Percentiles rank a stretch among this genome's conserved stretches.
Evolutionary conservation across 2,888 invertebrate genomes (phyloP).

Genomic region (Neuroscelio doddi): DNA sequence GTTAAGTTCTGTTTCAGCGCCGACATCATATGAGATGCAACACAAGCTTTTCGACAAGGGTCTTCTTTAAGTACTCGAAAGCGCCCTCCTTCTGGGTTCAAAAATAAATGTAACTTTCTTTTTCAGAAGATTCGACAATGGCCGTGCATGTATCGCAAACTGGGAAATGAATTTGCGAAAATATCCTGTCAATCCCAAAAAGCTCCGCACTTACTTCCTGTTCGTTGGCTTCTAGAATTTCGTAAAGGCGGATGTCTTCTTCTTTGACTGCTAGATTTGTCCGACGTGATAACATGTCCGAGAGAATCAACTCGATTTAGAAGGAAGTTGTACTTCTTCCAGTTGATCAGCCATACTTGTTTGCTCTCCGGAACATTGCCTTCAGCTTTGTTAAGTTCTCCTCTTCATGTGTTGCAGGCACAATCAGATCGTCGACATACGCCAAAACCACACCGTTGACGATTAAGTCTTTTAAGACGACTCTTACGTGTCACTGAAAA

Average conservation of each 20-base stretch:
- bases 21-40: conserved; percentile 18
- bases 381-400: conserved; percentile 20
- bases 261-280: conserved; percentile 31
- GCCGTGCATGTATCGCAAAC: not conserved
- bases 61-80: not conserved
- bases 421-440: conserved; percentile 47
- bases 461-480: conserved; percentile 42
- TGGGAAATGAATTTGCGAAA: conserved; percentile 7
- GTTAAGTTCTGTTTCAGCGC: conserved; percentile 40
- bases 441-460: conserved; percentile 20
- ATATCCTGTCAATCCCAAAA: conserved; percentile 18
- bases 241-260: conserved; percentile 39
- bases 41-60: not conserved
- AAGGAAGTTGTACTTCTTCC: conserved; percentile 46
- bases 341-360: conserved; percentile 43
- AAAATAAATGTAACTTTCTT: conserved; percentile 4
- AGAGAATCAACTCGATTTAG: conserved; percentile 42
- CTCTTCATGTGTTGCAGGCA: conserved; percentile 26
- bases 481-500: conserved; percentile 46
- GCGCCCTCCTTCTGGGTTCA: not conserved
- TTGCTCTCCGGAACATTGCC: conserved; percentile 37
- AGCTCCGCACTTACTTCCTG: conserved; percentile 10
- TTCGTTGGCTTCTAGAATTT: conserved; percentile 14
- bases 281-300: conserved; percentile 39
- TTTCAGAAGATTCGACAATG: conserved; percentile 13